Base-by-base conservation (phyloP, 2,113 vertebrate species). In the Cheilinus undulatus region DNA sequence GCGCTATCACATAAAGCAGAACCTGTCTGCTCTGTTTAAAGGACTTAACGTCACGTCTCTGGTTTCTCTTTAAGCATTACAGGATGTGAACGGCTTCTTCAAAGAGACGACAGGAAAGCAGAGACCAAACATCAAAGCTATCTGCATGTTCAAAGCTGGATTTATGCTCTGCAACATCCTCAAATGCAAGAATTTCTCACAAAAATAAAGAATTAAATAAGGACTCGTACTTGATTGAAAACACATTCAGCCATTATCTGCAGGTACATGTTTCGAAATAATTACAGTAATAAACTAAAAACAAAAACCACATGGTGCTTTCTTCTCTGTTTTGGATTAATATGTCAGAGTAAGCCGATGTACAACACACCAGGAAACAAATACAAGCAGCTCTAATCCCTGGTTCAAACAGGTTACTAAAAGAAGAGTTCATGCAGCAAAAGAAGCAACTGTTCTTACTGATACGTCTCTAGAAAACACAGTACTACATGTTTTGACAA, bases 1-100 rank as follows among this genome's bases (percentile, higher is more conserved):
- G 50, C 24, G 17, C 63, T 48, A 24, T 82, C 75, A 70, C 56
- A 65, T 72, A 73, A 85, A 84, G 24, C 76, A 78, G 28, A 64
- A 60, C 20, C 56, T 62, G 32, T 36, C 13, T 28, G 52, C 59
- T 22, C n/a, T 24, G 61, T 49, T 83, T 40, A 57, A 24, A 42
- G 40, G 40, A 42, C 40, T 42, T 42, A 42, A 42, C 14, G 30
- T 70, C 67, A 73, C 11, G 34, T 75, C 63, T 88, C 23, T 15
- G 42, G 57, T 79, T 70, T 70, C 68, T 69, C 58, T 72, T 56
- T 32, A 51, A 80, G 51, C 40, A n/a, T 46, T 59, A 71, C 36
- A 69, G 43, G 24, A 68, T 78, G 68, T 63, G 48, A 70, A 50
- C 24, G 27, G n/a, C 60, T 73, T 72, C 65, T 36, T 65, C 40